Percentiles rank a stretch among this genome's conserved stretches.
These are phyloP conservation scores for Cenopis cana DNA, from an alignment of 2,888 invertebrate genomes.

Conservation along the genomic window DNA sequence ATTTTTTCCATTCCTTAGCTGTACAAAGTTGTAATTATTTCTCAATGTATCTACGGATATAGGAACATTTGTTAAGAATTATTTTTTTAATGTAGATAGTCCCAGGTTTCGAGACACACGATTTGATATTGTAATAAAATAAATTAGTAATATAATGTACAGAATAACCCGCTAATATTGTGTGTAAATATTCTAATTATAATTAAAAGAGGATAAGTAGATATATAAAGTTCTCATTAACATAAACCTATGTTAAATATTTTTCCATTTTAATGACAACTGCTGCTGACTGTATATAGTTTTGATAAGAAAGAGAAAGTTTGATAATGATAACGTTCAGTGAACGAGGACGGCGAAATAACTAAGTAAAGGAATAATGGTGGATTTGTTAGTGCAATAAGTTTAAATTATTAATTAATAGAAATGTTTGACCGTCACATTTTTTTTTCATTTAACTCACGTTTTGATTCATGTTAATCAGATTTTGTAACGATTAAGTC, in stretches of 20 bases:
- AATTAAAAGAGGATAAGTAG: conserved; percentile 19
- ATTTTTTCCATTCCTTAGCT: conserved; percentile 54
- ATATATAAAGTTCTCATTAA: conserved; percentile 21
- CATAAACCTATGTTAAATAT: conserved; percentile 54
- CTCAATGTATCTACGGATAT: background rate
- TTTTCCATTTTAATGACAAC: conserved; percentile 46
- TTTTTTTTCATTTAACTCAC: too few species aligned
- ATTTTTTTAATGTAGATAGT: conserved; percentile 73
- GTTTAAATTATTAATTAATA: background rate
- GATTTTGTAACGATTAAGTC: too few species aligned
- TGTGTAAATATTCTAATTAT: conserved; percentile 41
- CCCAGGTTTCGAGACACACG: conserved; percentile 68
- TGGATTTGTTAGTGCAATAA: background rate
- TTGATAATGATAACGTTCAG: background rate
- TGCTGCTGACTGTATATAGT: conserved; percentile 44
- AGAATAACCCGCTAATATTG: conserved; percentile 20
- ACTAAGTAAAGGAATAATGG: background rate
- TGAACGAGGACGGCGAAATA: background rate
- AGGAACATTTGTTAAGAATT: conserved; percentile 57
- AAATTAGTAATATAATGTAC: conserved; percentile 34
- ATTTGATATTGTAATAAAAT: conserved; percentile 31
- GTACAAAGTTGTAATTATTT: conserved; percentile 48
- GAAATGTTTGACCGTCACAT: background rate
- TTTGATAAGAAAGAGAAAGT: conserved; percentile 35
- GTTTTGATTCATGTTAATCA: too few species aligned